Conservation (phyloP, 2,888 invertebrate genomes). For the Napeogenes sylphis region DNA sequence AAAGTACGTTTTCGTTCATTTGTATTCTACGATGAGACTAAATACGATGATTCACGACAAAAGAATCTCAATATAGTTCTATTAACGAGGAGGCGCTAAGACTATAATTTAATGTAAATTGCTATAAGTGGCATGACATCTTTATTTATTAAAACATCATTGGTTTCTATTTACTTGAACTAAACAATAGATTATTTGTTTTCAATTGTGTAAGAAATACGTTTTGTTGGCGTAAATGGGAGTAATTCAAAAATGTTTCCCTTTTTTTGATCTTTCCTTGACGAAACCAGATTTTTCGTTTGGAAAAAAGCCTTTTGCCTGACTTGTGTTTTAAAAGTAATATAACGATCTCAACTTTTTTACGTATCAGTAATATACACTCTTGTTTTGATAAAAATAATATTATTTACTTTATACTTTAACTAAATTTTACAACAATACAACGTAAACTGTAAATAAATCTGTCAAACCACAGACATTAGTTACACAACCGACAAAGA, state of each 20-base stretch:
- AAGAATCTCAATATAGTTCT: constrained; percentile 41
- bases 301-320: no score
- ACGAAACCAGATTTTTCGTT: no score
- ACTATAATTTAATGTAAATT: constrained; percentile 36
- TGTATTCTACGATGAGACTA: constrained; percentile 53
- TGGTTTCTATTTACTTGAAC: constrained; percentile 10
- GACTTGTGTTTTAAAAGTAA: no score
- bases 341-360: no score
- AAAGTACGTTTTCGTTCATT: constrained; percentile 55
- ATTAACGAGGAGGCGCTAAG: constrained; percentile 32
- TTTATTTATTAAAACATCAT: constrained; percentile 24
- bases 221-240: not conserved
- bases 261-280: no score
- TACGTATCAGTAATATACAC: no score
- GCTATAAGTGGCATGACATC: constrained; percentile 25
- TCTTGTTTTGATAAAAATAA: no score
- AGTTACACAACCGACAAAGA: constrained; percentile 5
- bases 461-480: constrained; percentile 22
- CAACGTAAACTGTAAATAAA: constrained; percentile 8
- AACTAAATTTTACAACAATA: not conserved
- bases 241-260: not conserved
- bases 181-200: constrained; percentile 12
- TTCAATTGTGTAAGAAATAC: not conserved
- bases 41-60: constrained; percentile 54
- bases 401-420: no score